Evolutionary conservation across 2,797 vertebrate genomes (phyloP).

Genomic region (Epinephelus awoara): DNA sequence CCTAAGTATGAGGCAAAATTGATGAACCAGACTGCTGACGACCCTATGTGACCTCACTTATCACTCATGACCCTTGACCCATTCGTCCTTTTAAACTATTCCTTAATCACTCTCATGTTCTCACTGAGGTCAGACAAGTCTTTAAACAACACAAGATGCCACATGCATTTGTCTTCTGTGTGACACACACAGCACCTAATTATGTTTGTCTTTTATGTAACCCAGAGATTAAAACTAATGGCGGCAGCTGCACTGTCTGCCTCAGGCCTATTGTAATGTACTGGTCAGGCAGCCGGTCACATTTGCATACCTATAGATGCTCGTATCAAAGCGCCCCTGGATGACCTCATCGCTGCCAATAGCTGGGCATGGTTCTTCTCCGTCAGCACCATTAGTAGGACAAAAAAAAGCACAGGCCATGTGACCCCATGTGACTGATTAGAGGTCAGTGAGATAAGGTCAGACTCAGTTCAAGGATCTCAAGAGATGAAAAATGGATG

Average conservation of each 20-base stretch:
- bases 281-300: conserved; percentile 73
- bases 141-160: conserved; percentile 74
- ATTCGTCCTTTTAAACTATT: conserved; percentile 72
- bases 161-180: conserved; percentile 74
- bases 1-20: conserved; percentile 72
- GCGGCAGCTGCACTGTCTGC: conserved; percentile 78
- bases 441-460: conserved; percentile 73
- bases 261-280: conserved; percentile 74
- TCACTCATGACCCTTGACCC: conserved; percentile 76
- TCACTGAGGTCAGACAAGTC: conserved; percentile 69
- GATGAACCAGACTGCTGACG: conserved; percentile 70
- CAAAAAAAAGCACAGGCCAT: conserved; percentile 58
- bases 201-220: conserved; percentile 77
- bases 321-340: conserved; percentile 66
- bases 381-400: conserved; percentile 72
- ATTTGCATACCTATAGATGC: conserved; percentile 84
- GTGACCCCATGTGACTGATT: conserved; percentile 76
- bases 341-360: conserved; percentile 72
- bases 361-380: conserved; percentile 62
- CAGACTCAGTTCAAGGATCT: conserved; percentile 76
- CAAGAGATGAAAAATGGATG: conserved; percentile 75
- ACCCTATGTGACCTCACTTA: conserved; percentile 78
- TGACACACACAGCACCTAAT: conserved; percentile 71
- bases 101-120: conserved; percentile 76
- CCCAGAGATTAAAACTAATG: conserved; percentile 73